These are phyloP conservation scores for Kryptolebias ocellatus DNA, from an alignment of 2,797 vertebrate genomes.

Conservation along the genomic window DNA sequence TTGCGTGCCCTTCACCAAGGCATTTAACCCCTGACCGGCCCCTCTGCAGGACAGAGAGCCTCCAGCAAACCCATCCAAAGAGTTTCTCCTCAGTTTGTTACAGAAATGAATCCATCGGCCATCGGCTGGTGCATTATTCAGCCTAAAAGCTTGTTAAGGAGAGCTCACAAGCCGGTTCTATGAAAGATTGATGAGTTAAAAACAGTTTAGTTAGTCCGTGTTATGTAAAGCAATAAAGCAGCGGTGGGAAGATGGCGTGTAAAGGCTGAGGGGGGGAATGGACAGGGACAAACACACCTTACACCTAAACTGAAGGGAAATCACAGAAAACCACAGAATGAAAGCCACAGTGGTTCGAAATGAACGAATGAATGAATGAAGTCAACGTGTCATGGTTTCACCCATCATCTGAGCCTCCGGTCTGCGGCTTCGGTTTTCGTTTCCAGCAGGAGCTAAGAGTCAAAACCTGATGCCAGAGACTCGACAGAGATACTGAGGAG, in stretches of 20 bases:
- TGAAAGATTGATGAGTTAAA: constrained; percentile 74
- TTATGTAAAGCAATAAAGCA: constrained; percentile 69
- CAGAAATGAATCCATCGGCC: constrained; percentile 34
- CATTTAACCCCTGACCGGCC: constrained; percentile 33
- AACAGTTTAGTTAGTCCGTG: constrained; percentile 64
- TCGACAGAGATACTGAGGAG: too few species aligned
- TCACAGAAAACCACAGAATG: constrained; percentile 12
- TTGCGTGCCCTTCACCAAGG: constrained; percentile 26
- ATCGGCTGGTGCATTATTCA: constrained; percentile 75
- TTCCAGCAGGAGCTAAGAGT: too few species aligned
- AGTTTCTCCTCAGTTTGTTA: constrained; percentile 8
- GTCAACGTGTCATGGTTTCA: not conserved
- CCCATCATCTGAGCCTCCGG: too few species aligned
- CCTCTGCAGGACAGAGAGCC: constrained; percentile 14
- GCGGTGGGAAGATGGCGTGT: constrained; percentile 11
- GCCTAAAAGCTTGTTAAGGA: constrained; percentile 72
- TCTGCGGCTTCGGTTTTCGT: too few species aligned
- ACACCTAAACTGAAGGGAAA: not conserved
- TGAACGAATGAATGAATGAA: not conserved
- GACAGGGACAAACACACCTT: too few species aligned
- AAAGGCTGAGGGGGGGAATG: not conserved
- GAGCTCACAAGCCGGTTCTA: constrained; percentile 55
- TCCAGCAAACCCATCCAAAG: constrained; percentile 42
- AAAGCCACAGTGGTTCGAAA: not conserved
- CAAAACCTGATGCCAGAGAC: too few species aligned